Evolutionary conservation across 2,113 vertebrate genomes (phyloP), one percentile per base, ranked within the genome.

Genomic region (Ceyx cyanopectus): DNA sequence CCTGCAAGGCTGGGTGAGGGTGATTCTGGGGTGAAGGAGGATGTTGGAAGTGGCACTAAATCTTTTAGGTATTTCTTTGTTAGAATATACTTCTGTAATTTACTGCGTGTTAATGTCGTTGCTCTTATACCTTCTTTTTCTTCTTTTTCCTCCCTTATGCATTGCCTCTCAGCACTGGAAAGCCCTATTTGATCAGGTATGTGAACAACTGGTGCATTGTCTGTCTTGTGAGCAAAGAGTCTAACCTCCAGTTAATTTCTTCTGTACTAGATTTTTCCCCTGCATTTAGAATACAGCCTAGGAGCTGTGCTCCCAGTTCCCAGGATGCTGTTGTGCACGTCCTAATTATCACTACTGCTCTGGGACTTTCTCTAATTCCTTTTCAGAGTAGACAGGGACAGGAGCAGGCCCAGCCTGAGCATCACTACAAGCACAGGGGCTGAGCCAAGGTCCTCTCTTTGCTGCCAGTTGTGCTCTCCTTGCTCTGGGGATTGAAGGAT

Each of bases 111-210:
- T 91, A 81, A 84, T 96, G 82, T 72, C 1, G 1, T 77, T 96
- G 87, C 81, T 93, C 88, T 96, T 91, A 95, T 61, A 78, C 51
- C 26, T 90, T 91, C 67, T 94, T 97, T 96, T 92, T 95, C 91
- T 93, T 93, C 76, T 94, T 93, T 94, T 92, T 94, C 92, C 40
- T 94, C 75, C 87, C 70, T 93, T 91, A 93, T 77, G 96, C 96
- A 14, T 95, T 95, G 83, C 96, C 92, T 95, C 78, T 95, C 97
- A 99, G 98, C 98, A 98, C 97, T 99, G 98, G 98, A 99, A 98
- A 98, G 97, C 96, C 94, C 97, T 99, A 18, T 99, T 99, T 96
- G 98, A 99, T 97, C 98, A 99, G 98, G 98, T 99, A 98, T 93
- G 97, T 97, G 95, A 94, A 92, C 74, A 88, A 70, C 81, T 72